A percentile compares a stretch with the other conserved stretches of the same genome.
Conservation (phyloP, 2,888 invertebrate genomes). For the Eumerus sabulonum region DNA sequence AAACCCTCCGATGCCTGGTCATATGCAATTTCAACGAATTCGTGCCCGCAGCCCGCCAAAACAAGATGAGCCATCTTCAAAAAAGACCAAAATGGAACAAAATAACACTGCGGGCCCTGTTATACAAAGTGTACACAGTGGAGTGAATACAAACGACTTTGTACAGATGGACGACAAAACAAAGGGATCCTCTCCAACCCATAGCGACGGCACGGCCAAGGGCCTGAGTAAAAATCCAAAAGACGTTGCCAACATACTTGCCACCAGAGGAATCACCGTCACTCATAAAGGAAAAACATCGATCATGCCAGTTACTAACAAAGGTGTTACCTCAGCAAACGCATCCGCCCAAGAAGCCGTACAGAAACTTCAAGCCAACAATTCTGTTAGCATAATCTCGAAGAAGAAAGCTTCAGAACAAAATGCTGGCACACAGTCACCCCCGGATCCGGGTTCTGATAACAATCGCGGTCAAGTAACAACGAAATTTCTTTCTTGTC, state of each 20-base stretch:
- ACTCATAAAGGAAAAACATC: conserved; percentile 79
- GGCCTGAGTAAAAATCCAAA: conserved; percentile 84
- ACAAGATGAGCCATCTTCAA: conserved; percentile 56
- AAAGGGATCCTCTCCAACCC: conserved; percentile 80
- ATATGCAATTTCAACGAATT: conserved; percentile 50
- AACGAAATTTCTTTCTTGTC: conserved; percentile 67
- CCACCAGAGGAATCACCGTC: conserved; percentile 88
- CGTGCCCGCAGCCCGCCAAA: conserved; percentile 27
- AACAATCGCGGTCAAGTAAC: conserved; percentile 77
- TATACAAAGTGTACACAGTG: conserved; percentile 87
- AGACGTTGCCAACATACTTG: conserved; percentile 88
- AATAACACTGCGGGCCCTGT: conserved; percentile 82
- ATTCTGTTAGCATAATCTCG: conserved; percentile 83
- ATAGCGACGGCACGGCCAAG: conserved; percentile 85
- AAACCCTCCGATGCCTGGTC: conserved; percentile 28
- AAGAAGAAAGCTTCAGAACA: conserved; percentile 77
- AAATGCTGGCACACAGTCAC: conserved; percentile 76
- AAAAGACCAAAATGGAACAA: conserved; percentile 61
- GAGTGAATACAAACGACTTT: conserved; percentile 77
- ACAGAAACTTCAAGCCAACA: conserved; percentile 80
- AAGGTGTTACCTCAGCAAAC: conserved; percentile 74
- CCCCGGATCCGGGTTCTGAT: conserved; percentile 71
- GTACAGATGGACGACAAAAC: conserved; percentile 24
- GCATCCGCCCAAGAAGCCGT: conserved; percentile 79
- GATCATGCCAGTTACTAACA: conserved; percentile 80